Evolutionary conservation across 1,140 invertebrate species (phyloP).

Genomic region (Penaeus indicus): DNA sequence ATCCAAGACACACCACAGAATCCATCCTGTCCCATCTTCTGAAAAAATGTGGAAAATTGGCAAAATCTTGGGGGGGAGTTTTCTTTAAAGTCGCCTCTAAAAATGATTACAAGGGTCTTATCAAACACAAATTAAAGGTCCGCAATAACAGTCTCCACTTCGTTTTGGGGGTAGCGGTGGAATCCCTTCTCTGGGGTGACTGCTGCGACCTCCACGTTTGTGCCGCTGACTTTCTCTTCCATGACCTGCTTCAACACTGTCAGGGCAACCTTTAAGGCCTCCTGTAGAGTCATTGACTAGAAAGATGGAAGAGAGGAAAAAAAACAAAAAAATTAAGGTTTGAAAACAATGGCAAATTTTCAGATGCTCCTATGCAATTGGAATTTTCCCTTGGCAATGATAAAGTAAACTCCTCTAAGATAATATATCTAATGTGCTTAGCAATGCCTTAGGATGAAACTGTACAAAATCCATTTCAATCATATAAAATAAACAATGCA

Average conservation of each 20-base stretch:
- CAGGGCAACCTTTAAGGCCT: conserved; percentile 91
- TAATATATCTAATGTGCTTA: no score
- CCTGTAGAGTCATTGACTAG: conserved; percentile 95
- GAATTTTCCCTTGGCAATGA: not conserved
- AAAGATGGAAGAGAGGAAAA: conserved; percentile 69
- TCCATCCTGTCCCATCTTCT: no score
- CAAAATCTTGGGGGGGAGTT: no score
- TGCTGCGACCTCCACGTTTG: conserved; percentile 97
- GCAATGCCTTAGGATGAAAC: no score
- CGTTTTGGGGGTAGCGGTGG: conserved; percentile 72
- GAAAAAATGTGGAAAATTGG: no score
- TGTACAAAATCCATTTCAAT: no score
- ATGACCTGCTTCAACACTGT: conserved; percentile 99
- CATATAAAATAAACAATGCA: no score
- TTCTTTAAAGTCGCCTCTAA: not conserved
- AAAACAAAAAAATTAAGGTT: not conserved
- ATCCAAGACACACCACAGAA: no score
- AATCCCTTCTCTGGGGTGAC: conserved; percentile 89
- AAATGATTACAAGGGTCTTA: not conserved
- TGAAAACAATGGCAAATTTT: not conserved
- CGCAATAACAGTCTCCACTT: conserved; percentile 64
- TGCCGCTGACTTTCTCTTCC: conserved; percentile 98
- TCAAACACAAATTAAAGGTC: conserved; percentile 47
- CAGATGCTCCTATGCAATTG: not conserved
- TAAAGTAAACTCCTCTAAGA: no score